A percentile compares a stretch with the other conserved stretches of the same genome.
These are phyloP conservation scores for Pammene fasciana DNA, from an alignment of 2,888 invertebrate genomes.

Conservation along the genomic window DNA sequence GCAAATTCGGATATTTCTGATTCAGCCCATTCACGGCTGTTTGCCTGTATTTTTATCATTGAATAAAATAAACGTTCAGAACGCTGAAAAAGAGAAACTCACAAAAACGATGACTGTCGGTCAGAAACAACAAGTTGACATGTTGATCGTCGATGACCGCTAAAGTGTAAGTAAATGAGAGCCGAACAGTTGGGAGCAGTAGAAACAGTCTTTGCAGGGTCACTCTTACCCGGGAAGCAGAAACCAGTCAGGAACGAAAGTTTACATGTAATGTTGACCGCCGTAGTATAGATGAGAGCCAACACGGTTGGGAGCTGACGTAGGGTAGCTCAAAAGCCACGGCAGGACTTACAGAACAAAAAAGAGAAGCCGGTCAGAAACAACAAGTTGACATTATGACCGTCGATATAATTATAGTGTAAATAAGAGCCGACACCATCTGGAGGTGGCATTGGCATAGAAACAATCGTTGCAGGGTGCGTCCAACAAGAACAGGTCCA, in stretches of 20 bases:
- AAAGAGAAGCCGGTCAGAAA: constrained; percentile 60
- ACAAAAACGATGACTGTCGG: constrained; percentile 40
- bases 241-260: too few species aligned
- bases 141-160: not conserved
- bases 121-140: constrained; percentile 43
- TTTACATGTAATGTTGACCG: not conserved
- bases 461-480: not conserved
- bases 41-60: too few species aligned
- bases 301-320: not conserved
- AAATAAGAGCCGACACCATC: not conserved
- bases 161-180: too few species aligned
- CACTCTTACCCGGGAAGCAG: too few species aligned
- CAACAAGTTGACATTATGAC: constrained; percentile 32
- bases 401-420: not conserved
- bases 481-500: not conserved
- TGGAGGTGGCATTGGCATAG: not conserved
- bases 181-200: too few species aligned
- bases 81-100: constrained; percentile 64
- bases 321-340: not conserved
- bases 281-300: not conserved
- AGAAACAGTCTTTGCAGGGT: too few species aligned
- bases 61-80: too few species aligned
- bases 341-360: constrained; percentile 62
- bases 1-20: too few species aligned
- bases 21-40: too few species aligned